Evolutionary conservation across 2,888 invertebrate species (phyloP).

Genomic region (Ormyrus labotus): DNA sequence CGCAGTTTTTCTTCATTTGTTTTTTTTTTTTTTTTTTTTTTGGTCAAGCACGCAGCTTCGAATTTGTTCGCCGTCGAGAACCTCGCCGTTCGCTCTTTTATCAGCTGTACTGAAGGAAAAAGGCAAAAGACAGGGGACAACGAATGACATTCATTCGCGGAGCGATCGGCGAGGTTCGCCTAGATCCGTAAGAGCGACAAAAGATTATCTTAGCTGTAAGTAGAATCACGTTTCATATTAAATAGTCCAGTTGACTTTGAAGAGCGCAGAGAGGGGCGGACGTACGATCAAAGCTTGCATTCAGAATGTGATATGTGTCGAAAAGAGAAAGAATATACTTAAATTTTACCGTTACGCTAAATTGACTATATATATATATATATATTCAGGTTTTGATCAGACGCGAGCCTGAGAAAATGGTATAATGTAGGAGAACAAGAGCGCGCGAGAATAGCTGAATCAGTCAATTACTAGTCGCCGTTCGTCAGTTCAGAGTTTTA

Average conservation of each 20-base stretch:
- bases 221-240: slow-evolving; percentile 5
- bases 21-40: too few species aligned
- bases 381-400: too few species aligned
- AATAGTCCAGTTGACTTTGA: slow-evolving; percentile 32
- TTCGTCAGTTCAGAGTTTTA: slow-evolving; percentile 63
- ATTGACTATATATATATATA: too few species aligned
- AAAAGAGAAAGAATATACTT: neutral
- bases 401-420: too few species aligned
- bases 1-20: neutral
- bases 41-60: neutral
- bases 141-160: neutral
- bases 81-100: slow-evolving; percentile 18
- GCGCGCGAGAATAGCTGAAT: slow-evolving; percentile 68
- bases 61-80: slow-evolving; percentile 15
- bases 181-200: neutral
- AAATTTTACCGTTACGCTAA: too few species aligned
- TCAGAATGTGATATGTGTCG: neutral
- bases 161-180: slow-evolving; percentile 8
- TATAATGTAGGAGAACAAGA: neutral
- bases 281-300: slow-evolving; percentile 3
- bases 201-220: neutral
- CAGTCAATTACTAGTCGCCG: slow-evolving; percentile 75
- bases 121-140: neutral
- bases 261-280: neutral
- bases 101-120: neutral